Conservation (phyloP, 2,113 vertebrate genomes). For the Bufo bufo region DNA sequence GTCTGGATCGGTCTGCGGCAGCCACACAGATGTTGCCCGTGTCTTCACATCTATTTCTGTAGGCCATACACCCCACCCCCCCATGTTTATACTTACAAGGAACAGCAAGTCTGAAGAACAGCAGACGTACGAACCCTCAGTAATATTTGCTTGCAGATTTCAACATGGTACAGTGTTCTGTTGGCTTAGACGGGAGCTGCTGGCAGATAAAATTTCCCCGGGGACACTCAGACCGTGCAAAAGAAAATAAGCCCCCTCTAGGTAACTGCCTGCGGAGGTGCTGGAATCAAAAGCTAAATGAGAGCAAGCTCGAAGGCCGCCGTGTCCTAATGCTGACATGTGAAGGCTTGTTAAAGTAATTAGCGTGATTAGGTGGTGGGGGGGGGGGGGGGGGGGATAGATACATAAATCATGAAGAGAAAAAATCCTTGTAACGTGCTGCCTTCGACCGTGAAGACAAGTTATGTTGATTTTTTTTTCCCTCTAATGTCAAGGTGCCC, state of each 20-base stretch:
- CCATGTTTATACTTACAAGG: no score
- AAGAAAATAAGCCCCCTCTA: neutral
- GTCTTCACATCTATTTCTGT: no score
- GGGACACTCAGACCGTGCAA: neutral
- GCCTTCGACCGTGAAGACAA: neutral
- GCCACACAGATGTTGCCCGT: no score
- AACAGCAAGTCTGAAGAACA: no score
- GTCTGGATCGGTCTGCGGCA: no score
- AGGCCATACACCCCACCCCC: no score
- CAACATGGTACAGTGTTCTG: no score
- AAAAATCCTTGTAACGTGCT: neutral
- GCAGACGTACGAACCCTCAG: no score
- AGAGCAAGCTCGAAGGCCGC: neutral
- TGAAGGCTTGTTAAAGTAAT: constrained; percentile 10
- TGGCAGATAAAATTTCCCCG: neutral
- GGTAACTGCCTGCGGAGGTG: neutral
- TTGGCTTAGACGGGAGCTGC: neutral
- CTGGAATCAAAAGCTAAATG: constrained; percentile 5
- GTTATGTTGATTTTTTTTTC: neutral
- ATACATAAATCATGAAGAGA: constrained; percentile 8
- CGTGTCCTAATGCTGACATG: neutral
- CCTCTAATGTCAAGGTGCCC: neutral
- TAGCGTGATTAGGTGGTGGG: neutral
- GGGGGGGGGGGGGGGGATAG: neutral
- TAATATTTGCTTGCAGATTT: neutral